Evolutionary conservation across 2,797 vertebrate genomes (phyloP), one percentile per base, ranked within the genome.

Genomic region (Anguilla marmorata): DNA sequence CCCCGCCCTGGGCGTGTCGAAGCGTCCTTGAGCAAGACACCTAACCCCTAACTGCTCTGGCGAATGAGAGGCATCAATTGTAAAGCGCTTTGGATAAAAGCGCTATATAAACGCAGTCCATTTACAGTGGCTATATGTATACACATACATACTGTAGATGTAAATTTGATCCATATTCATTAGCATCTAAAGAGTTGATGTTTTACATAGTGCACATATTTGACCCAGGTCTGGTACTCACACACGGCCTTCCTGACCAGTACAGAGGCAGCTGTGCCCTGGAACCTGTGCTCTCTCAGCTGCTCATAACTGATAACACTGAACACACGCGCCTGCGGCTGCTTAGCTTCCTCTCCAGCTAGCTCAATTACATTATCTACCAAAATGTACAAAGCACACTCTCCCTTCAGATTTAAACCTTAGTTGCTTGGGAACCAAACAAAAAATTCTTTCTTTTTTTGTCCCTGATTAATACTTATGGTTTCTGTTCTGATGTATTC

Each of bases 251-350:
- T 16, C 16, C 41, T 21, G 76, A 45, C 2, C 76, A 80, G 79
- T 11, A 24, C 12, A 19, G 33, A 58, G 14, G 12, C 33, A 14
- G 27, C 11, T 19, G 16, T 33, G 30, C 33, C 14, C 12, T 41
- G 37, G 14, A 79, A 37, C 72, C 72, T 33, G 37, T 37, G 3
- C 14, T n/a, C 8, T 8, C 4, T 50, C 79, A 82, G 79, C 79
- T 82, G 79, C 21, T 48, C 79, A 82, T 48, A 48, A 82, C 79
- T 50, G 79, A 82, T 82, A 50, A 50, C 21, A 9, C 79, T 48
- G 19, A 50, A 11, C 11, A 19, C 45, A 2, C 2, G 79, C 16
- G n/a, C n/a, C 41, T 48, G 79, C 9, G 8, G 79, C 79, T 41
- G 33, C 30, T 76, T 21, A 76, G 74, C 14, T 2, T 74, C 12